Evolutionary conservation across 1,140 invertebrate genomes (phyloP), one percentile per base, ranked within the genome.

Genomic region (Drosophila varians): DNA sequence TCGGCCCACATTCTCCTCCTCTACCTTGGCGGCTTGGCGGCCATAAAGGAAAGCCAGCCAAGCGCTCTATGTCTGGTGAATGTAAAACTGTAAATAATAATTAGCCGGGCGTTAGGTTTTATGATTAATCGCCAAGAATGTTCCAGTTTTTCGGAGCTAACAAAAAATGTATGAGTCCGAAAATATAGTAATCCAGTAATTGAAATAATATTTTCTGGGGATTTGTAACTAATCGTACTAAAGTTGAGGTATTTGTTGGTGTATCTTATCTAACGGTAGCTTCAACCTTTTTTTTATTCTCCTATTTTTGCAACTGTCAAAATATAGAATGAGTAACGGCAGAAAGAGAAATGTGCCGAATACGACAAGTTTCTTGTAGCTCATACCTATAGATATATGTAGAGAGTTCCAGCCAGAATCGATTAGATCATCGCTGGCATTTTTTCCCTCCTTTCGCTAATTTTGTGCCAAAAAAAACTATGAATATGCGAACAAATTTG

Each of bases 351-450:
- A 79, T 77, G 77, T 82, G 77, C 72, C 40, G 12, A 16, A 42
- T 16, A 31, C 19, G 25, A 53, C 68, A 34, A 48, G 49, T 36
- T 53, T 42, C 43, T 28, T 16, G 28, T 28, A 48, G 31, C 31
- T 2, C 25, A 19, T 60, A 40, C 49, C 9, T 8, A 52, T 54
- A 16, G 19, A 14, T 31, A 14, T 36, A 51, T 26, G 21, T 42
- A 47, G 66, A 56, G 75, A 54, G 25, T 75, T 80, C 51, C 55
- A 65, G 71, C 19, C 62, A 23, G 38, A 64, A 48, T 25, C 31
- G 52, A 86, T 86, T 86, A 87, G 80, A 87, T 86, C 80, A 86
- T 86, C 80, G 45, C 21, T 36, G 57, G 58, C 12, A 77, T 58
- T 64, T 76, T 36, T 36, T 36, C 34, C 3, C 12, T 36, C 5